Conservation (phyloP, 2,888 invertebrate species). For the Auanema sp. region DNA sequence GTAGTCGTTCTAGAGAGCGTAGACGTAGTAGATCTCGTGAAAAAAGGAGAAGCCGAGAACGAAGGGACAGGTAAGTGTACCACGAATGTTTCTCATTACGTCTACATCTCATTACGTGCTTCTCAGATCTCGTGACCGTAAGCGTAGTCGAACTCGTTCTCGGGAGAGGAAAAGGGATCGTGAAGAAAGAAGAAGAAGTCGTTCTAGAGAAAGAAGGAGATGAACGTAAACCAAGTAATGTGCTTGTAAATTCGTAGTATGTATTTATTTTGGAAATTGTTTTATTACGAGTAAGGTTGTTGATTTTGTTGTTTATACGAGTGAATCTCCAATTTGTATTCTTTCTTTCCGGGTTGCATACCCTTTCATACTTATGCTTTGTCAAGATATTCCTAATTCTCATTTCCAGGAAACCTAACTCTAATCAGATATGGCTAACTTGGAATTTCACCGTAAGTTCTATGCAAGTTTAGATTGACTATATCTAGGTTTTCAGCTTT, state of each 20-base stretch:
- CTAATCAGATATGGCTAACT: conserved; percentile 24
- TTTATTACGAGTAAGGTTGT: too few species aligned
- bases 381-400: too few species aligned
- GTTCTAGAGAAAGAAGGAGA: conserved; percentile 13
- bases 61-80: not conserved
- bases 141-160: conserved; percentile 18
- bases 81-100: not conserved
- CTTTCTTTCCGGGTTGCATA: too few species aligned
- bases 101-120: not conserved
- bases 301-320: too few species aligned
- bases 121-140: conserved; percentile 12
- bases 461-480: conserved; percentile 2
- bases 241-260: too few species aligned
- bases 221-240: not conserved
- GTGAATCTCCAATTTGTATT: too few species aligned
- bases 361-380: too few species aligned
- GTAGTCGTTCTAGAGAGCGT: conserved; percentile 18
- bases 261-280: too few species aligned
- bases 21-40: conserved; percentile 6
- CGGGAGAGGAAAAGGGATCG: conserved; percentile 18
- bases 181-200: conserved; percentile 19
- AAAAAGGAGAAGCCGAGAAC: conserved; percentile 7
- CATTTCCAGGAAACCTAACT: too few species aligned
- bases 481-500: conserved; percentile 13
- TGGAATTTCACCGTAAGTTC: conserved; percentile 49